Percentiles rank a stretch among this genome's conserved stretches.
Conservation (phyloP, 2,113 vertebrate species). For the Copsychus sechellarum region DNA sequence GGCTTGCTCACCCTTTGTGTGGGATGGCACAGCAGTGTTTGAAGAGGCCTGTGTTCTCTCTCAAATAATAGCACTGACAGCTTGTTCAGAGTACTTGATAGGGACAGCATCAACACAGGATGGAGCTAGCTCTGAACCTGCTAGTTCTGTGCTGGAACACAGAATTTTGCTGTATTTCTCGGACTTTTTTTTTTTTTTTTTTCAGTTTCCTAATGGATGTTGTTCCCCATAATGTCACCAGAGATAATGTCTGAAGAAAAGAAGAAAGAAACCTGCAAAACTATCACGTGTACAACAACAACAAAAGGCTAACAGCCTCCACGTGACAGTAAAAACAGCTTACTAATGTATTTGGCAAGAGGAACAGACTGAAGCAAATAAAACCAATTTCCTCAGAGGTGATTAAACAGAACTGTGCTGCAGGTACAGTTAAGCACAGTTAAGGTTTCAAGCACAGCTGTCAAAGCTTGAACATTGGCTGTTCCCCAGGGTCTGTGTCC, state of each 20-base stretch:
- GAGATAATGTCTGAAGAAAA: neutral
- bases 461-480: neutral
- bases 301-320: neutral
- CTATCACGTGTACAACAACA: neutral
- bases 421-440: neutral
- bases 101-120: neutral
- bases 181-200: neutral
- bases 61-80: neutral
- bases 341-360: neutral
- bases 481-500: fast-evolving
- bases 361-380: neutral
- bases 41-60: neutral
- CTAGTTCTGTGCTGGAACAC: neutral
- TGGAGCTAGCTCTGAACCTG: neutral
- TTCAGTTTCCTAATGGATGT: neutral
- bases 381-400: neutral
- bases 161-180: neutral
- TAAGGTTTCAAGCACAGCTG: neutral
- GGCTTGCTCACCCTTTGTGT: neutral
- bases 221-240: neutral
- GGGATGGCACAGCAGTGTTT: neutral
- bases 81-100: neutral
- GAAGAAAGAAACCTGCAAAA: neutral
- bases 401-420: neutral
- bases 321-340: neutral